Base-by-base conservation (phyloP, 2,888 invertebrate species). In the Lampropteryx suffumata region DNA sequence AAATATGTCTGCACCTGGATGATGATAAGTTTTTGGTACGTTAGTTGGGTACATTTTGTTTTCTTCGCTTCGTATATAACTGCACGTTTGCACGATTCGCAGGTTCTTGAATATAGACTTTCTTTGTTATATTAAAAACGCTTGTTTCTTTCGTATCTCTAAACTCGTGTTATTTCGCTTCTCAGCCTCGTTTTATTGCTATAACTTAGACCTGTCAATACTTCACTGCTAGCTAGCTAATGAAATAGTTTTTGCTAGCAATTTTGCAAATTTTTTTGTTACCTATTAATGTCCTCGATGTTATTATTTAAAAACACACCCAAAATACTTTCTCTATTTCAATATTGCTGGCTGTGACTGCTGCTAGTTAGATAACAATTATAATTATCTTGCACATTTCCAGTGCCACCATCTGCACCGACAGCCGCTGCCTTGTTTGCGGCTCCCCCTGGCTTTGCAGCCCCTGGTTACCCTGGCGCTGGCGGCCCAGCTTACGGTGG, bases 1-100 rank as follows among this genome's bases (percentile, higher is more conserved):
- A 35, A n/a, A n/a, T n/a, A 21, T 57, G 40, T 53, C 50, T 47
- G 62, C 62, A 61, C 62, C 56, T 67, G 73, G 75, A 74, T 70
- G 64, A 69, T 65, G 65, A 65, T 61, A 67, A 63, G 64, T 61
- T 59, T 64, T 68, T 73, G 86, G 85, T 86, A 86, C 73, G 87
- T 89, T 88, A 71, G 87, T 89, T 89, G 89, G 89, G 89, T 89
- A 87, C 86, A 88, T 88, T 87, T 86, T 85, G 58, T 60, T 17
- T 53, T 46, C 43, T 60, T 48, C 52, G 14, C 49, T 29, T 14
- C 30, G 27, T 28, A 13, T 17, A 17, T 17, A 17, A 17, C 17
- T 17, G 17, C 17, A 17, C 4, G 17, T 2, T 17, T 17, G 17
- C 17, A 17, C 4, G 17, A 4, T 17, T 17, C 4, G 17, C 2